Evolutionary conservation across 2,888 invertebrate genomes (phyloP).

Genomic region (Limnephilus marmoratus): DNA sequence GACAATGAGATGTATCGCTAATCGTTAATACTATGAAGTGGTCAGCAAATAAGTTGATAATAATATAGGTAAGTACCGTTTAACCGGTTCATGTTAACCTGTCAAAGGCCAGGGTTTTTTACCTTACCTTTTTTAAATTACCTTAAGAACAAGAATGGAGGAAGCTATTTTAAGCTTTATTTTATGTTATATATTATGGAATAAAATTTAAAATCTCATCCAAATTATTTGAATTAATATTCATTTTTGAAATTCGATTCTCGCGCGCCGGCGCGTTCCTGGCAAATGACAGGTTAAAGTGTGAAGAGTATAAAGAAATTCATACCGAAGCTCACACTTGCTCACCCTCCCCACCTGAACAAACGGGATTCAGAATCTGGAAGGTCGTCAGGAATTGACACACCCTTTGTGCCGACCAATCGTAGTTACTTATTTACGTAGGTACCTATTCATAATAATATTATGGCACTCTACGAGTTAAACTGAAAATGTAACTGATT

Average conservation of each 20-base stretch:
- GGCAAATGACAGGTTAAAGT: too few species aligned
- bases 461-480: too few species aligned
- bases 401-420: background rate
- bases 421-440: background rate
- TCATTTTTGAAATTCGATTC: too few species aligned
- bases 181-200: too few species aligned
- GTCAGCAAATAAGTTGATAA: background rate
- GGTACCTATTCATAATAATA: background rate
- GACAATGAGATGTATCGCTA: background rate
- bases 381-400: constrained; percentile 19
- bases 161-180: too few species aligned
- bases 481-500: too few species aligned
- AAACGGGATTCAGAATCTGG: constrained; percentile 16
- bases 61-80: background rate
- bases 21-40: background rate
- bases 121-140: too few species aligned
- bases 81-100: background rate
- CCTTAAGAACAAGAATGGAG: too few species aligned
- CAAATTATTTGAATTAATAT: too few species aligned
- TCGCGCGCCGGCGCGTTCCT: too few species aligned
- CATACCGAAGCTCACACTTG: background rate
- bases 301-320: background rate
- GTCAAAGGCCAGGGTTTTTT: too few species aligned
- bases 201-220: too few species aligned
- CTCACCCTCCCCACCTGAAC: background rate